Base-by-base conservation (phyloP, 2,888 invertebrate species). In the Drosophila ustulata region DNA sequence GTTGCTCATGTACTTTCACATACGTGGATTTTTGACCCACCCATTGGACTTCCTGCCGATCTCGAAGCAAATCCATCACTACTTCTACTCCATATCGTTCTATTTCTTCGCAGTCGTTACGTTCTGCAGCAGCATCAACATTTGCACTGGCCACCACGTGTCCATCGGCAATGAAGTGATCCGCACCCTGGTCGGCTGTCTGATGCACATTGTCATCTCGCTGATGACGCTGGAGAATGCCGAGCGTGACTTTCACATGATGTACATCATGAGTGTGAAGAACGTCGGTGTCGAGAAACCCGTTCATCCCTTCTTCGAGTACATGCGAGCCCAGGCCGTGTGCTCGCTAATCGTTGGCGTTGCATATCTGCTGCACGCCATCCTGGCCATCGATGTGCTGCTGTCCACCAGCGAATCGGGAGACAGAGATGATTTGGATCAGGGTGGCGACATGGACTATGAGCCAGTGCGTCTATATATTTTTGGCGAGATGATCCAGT, bases 331-430 rank as follows among this genome's bases (percentile, higher is more conserved):
- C 4, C 70, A 83, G 28, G 81, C 87, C 0, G 7, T 62, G 0
- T 34, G 46, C 7, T 13, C 72, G 0, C 55, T 83, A 1, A 6
- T 23, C 25, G 45, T 52, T 7, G 72, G 64, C 5, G 41, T 79
- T 2, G 1, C 71, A 3, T 79, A 75, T 39, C 43, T 83, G 49
- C 53, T 87, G 56, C 87, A 87, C 32, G 34, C 41, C 39, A 56
- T 77, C 32, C 64, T 84, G 6, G 39, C 56, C 1, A 5, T 79
- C 8, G 83, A 87, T 62, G 64, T 84, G 1, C 4, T 70, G 8
- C 56, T 87, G 3, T 71, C 82, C 18, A n/a, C 25, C 2, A 11
- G 2, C 0, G 6, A 41, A 3, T 0, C 9, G 5, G n/a, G 63
- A 3, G 25, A 39, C 0, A 8, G 13, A 0, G 58, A 58, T 3